Percentiles rank a stretch among this genome's conserved stretches.
Evolutionary conservation across 2,797 vertebrate species (phyloP).

Genomic region (Gastrophryne carolinensis): DNA sequence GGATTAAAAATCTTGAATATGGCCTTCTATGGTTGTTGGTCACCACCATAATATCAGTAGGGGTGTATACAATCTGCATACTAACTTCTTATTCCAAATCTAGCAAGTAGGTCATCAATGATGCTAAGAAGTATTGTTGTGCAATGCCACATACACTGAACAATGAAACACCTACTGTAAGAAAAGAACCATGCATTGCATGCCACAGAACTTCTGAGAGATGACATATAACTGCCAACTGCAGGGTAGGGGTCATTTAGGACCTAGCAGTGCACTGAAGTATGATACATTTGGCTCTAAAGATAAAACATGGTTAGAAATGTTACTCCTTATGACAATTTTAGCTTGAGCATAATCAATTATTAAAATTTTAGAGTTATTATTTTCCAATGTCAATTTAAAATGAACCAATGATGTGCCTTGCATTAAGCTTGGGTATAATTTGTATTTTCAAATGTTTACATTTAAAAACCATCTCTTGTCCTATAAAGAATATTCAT

Average conservation of each 20-base stretch:
- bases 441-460: neutral
- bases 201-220: too few relatives aligned
- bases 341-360: constrained; percentile 46
- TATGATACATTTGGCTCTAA: constrained; percentile 28
- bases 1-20: too few relatives aligned
- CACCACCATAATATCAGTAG: too few relatives aligned
- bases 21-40: too few relatives aligned
- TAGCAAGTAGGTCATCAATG: too few relatives aligned
- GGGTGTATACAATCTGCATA: too few relatives aligned
- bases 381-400: constrained; percentile 13
- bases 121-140: too few relatives aligned
- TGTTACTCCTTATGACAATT: constrained; percentile 35
- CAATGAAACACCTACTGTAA: too few relatives aligned
- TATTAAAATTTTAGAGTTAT: constrained; percentile 41
- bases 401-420: constrained; percentile 47
- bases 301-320: neutral
- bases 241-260: neutral
- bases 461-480: neutral
- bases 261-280: constrained; percentile 22
- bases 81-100: too few relatives aligned
- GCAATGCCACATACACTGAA: too few relatives aligned
- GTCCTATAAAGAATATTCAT: neutral
- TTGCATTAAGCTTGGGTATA: constrained; percentile 6
- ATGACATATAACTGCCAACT: neutral
- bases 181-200: too few relatives aligned